Base-by-base conservation (phyloP, 2,797 vertebrate genomes). In the Helicolenus hilgendorfi region DNA sequence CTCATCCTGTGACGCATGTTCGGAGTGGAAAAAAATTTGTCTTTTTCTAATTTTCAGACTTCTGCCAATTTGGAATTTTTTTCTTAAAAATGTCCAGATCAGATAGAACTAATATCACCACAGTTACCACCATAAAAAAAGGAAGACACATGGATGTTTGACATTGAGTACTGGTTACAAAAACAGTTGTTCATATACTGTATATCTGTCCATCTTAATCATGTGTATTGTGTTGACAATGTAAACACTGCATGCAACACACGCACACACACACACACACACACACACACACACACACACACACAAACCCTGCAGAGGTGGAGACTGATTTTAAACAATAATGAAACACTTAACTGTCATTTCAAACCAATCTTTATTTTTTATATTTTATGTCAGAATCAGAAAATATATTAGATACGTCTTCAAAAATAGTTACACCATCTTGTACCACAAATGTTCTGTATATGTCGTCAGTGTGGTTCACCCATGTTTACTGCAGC, bases 361-460 rank as follows among this genome's bases (percentile, higher is more conserved):
- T 71, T 85, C 60, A 85, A 91, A 92, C n/a, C 73, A 90, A 77
- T 31, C 59, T 85, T 94, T 87, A 90, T 93, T 86, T 77, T 87
- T 83, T 78, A 78, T 38, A 10, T 83, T 86, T 87, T 75, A 89
- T 62, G 89, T 84, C 79, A 87, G 67, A 89, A 71, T 83, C 76
- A 88, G 18, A 91, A 91, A 88, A 91, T 72, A 90, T 82, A 85
- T 75, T 26, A 83, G 14, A 81, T 45, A 93, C 70, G 76, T 91
- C 41, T 89, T 81, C 41, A 79, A 79, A 90, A 91, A 87, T 71
- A 84, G 31, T 83, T 41, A 7, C 33, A 91, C 35, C 76, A 53
- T 78, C 76, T 80, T 58, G 5, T 62, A 63, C 36, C 65, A 81
- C 41, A 87, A 72, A 60, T 26, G 13, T 13, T 45, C 26, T 69